These are phyloP conservation scores for Reticulitermes speratus DNA, from an alignment of 1,140 invertebrate genomes.

Conservation along the genomic window DNA sequence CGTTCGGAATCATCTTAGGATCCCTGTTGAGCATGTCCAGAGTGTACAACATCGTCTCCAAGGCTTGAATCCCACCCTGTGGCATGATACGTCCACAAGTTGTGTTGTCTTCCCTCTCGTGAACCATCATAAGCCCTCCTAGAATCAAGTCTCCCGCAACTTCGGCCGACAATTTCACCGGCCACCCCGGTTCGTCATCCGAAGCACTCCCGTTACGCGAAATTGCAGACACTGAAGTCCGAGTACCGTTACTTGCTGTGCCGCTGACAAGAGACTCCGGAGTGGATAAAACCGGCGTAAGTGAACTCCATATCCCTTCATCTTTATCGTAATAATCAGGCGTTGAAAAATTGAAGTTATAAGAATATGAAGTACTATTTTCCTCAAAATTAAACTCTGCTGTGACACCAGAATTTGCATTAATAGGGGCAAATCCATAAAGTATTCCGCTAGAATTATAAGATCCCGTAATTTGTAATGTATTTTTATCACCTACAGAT, in stretches of 20 bases:
- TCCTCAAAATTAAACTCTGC: background rate
- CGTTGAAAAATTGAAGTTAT: background rate
- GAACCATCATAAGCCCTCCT: constrained; percentile 94
- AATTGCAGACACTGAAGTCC: background rate
- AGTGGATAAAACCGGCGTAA: background rate
- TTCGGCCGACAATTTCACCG: constrained; percentile 79
- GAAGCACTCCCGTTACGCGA: background rate
- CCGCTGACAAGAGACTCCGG: background rate
- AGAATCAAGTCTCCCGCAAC: constrained; percentile 82
- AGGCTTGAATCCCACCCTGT: constrained; percentile 86
- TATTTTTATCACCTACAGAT: background rate
- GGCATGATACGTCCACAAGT: constrained; percentile 92
- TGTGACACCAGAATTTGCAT: background rate
- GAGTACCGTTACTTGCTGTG: background rate
- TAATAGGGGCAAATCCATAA: background rate
- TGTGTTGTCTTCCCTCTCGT: constrained; percentile 80
- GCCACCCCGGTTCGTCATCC: constrained; percentile 58
- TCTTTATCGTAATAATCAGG: background rate
- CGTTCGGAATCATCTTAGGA: constrained; percentile 65
- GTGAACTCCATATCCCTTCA: background rate
- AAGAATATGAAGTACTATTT: background rate
- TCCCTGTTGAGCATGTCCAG: constrained; percentile 77
- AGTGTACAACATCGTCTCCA: constrained; percentile 92
- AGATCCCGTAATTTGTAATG: background rate
- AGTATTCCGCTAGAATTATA: background rate